These are phyloP conservation scores for Rhabdornis inornatus DNA, from an alignment of 2,113 vertebrate species.

Conservation along the genomic window DNA sequence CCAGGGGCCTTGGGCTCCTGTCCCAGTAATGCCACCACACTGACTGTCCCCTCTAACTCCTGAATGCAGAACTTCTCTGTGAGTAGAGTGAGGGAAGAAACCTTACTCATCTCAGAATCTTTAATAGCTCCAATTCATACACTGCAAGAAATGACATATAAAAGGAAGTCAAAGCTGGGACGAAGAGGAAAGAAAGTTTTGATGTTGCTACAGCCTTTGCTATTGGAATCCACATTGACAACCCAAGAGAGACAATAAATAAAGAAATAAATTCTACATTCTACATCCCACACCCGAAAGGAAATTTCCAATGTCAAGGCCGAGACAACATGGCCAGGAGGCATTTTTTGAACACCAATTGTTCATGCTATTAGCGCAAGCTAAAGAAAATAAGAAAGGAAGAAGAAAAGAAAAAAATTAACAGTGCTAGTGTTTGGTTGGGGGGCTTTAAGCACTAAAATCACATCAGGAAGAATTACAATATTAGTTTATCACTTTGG, in stretches of 20 bases:
- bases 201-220: not conserved
- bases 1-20: fast-evolving
- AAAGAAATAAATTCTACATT: not conserved
- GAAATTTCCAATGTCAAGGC: not conserved
- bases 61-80: not conserved
- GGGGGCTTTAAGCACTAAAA: not conserved
- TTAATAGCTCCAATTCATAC: not conserved
- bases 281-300: not conserved
- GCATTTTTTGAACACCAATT: not conserved
- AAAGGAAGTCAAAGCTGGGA: not conserved
- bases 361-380: not conserved
- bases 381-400: not conserved
- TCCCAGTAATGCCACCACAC: not conserved
- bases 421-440: not conserved
- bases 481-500: not conserved
- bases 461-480: not conserved
- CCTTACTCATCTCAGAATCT: not conserved
- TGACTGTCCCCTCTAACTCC: not conserved
- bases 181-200: not conserved
- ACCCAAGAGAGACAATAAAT: not conserved
- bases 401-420: not conserved
- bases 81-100: not conserved
- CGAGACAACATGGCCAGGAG: not conserved
- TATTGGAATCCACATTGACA: not conserved
- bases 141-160: not conserved